A percentile compares a stretch with the other conserved stretches of the same genome.
These are phyloP conservation scores for Oscheius sp. DNA, from an alignment of 1,140 invertebrate genomes.

Conservation along the genomic window DNA sequence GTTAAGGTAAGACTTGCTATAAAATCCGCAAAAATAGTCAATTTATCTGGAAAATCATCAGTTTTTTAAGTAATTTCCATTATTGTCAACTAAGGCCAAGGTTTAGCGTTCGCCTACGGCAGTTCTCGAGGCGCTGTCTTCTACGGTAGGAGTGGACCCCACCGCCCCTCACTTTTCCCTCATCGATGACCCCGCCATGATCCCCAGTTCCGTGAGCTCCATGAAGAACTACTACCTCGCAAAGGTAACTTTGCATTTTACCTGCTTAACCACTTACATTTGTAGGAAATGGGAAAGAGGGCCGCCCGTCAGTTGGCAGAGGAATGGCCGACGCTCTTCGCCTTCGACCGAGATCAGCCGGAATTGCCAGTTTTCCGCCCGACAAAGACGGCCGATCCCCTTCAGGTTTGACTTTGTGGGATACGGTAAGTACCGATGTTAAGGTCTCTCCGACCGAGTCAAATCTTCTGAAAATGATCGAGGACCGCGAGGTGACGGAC, in stretches of 20 bases:
- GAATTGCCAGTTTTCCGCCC: conserved; percentile 47
- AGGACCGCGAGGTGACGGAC: conserved; percentile 32
- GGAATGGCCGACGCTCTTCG: conserved; percentile 61
- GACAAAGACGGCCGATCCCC: conserved; percentile 19
- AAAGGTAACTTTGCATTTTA: conserved; percentile 33
- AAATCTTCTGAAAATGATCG: conserved; percentile 28
- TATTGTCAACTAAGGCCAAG: too few relatives aligned
- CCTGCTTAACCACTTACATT: not conserved
- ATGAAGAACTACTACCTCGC: conserved; percentile 51
- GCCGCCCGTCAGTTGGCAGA: conserved; percentile 53
- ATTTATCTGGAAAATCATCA: not conserved
- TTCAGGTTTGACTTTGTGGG: conserved; percentile 41
- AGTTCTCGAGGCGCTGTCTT: conserved; percentile 51
- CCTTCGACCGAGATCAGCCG: conserved; percentile 57
- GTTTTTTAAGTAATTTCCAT: not conserved
- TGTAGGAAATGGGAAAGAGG: conserved; percentile 52
- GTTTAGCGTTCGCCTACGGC: conserved; percentile 56
- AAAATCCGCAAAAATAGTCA: not conserved
- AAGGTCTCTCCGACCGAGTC: conserved; percentile 16
- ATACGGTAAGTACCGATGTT: not conserved
- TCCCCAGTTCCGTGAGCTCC: conserved; percentile 42
- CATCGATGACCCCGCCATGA: conserved; percentile 58
- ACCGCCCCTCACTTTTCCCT: conserved; percentile 58
- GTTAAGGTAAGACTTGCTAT: too few relatives aligned
- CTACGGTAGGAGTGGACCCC: conserved; percentile 52